A percentile compares a stretch with the other conserved stretches of the same genome.
Conservation (phyloP, 1,140 invertebrate genomes). For the Campoletis sonorensis region DNA sequence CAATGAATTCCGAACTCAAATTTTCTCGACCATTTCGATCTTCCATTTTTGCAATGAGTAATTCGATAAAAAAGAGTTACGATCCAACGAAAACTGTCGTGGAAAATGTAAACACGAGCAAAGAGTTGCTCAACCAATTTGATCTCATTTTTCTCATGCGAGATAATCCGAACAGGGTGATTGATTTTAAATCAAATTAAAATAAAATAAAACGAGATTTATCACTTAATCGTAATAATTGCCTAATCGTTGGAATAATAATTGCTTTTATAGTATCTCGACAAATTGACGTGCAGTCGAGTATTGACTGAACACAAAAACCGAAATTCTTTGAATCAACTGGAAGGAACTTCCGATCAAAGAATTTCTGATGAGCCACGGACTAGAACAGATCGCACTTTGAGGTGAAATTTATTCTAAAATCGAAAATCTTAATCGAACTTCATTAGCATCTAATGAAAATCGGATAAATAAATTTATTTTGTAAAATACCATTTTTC, state of each 20-base stretch:
- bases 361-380: not conserved
- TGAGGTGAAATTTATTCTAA: not conserved
- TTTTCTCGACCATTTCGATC: slow-evolving; percentile 84
- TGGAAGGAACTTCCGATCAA: not conserved
- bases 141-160: slow-evolving; percentile 93
- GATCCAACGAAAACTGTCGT: slow-evolving; percentile 88
- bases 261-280: slow-evolving; percentile 11
- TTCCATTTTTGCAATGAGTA: slow-evolving; percentile 91
- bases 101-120: slow-evolving; percentile 90
- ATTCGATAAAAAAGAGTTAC: slow-evolving; percentile 90
- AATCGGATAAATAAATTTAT: no score
- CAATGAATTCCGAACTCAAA: slow-evolving; percentile 87
- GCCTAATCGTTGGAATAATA: not conserved
- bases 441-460: no score
- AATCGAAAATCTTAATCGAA: not conserved
- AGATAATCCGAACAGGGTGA: slow-evolving; percentile 86
- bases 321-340: not conserved
- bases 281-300: slow-evolving; percentile 17
- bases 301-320: slow-evolving; percentile 3
- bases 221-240: no score
- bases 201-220: no score
- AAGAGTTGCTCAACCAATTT: slow-evolving; percentile 90
- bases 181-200: no score
- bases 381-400: not conserved
- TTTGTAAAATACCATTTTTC: not conserved